These are phyloP conservation scores for Heliconius nattereri DNA, from an alignment of 1,140 invertebrate genomes.

Conservation along the genomic window DNA sequence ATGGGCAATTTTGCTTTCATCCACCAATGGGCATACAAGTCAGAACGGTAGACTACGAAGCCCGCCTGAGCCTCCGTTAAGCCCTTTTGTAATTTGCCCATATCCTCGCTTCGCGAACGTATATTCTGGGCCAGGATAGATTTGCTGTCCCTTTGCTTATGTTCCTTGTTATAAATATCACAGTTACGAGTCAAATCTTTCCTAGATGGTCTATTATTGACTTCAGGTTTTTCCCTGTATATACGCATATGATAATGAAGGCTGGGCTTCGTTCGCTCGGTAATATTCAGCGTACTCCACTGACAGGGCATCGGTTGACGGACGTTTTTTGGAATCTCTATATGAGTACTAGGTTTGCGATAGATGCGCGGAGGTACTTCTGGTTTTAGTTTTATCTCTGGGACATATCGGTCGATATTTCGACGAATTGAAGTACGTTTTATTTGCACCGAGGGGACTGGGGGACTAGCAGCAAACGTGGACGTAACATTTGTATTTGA, in stretches of 20 bases:
- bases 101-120: slow-evolving; percentile 76
- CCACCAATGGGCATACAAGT: slow-evolving; percentile 95
- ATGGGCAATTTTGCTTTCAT: slow-evolving; percentile 91
- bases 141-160: slow-evolving; percentile 44
- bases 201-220: slow-evolving; percentile 55
- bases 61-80: slow-evolving; percentile 60
- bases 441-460: slow-evolving; percentile 68
- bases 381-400: slow-evolving; percentile 69
- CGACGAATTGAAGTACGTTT: slow-evolving; percentile 74
- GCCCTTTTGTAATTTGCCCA: slow-evolving; percentile 71
- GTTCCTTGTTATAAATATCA: slow-evolving; percentile 57
- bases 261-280: slow-evolving; percentile 74
- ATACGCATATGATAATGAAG: slow-evolving; percentile 80
- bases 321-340: slow-evolving; percentile 76
- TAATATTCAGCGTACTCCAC: slow-evolving; percentile 79
- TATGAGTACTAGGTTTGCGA: slow-evolving; percentile 75
- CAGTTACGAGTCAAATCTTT: slow-evolving; percentile 58
- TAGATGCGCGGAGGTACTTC: slow-evolving; percentile 71
- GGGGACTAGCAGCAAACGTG: slow-evolving; percentile 62
- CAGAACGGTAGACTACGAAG: slow-evolving; percentile 86
- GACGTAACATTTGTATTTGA: slow-evolving; percentile 76
- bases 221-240: slow-evolving; percentile 64
- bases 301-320: slow-evolving; percentile 68
- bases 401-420: slow-evolving; percentile 70
- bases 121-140: slow-evolving; percentile 52